Base-by-base conservation (phyloP, 2,888 invertebrate genomes). In the Andrena flavipes region DNA sequence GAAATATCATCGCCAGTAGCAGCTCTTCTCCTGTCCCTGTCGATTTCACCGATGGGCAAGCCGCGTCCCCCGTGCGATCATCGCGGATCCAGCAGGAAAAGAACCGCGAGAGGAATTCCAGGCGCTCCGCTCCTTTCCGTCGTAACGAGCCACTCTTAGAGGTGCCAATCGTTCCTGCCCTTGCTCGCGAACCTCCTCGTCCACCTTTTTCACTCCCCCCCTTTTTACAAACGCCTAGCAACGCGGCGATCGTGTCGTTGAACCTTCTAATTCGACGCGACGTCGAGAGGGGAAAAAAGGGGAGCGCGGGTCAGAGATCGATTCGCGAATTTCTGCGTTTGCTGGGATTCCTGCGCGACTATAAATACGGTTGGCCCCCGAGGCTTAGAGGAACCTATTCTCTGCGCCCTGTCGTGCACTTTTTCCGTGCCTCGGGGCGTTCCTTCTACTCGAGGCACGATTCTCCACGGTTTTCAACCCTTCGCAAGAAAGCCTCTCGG, bases 151-250 rank as follows among this genome's bases (percentile, higher is more conserved):
- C 76, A 56, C 76, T 63, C 80, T 33, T n/a, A 20, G 76, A 83
- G 79, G 87, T 84, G 82, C 84, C 85, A 78, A 87, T 80, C 84
- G 77, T 80, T 78, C 82, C 78, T 86, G 82, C 87, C 83, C 84
- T 79, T 78, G 80, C 86, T 42, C 68, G 35, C 67, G 8, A 67
- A 5, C 72, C 84, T 54, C 56, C 73, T 59, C 2, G 2, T 29
- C 5, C 76, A 33, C 33, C 35, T 26, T 29, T 51, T 20, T 26
- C 48, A 54, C 49, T 74, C 29, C 33, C 29, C 60, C 33, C 20
- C 6, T 56, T 35, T 20, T 59, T 8, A 35, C 3, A 48, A 8
- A 8, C 10, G 30, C 13, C 20, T 42, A 63, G 67, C 29, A 30
- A 54, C 26, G 2, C 71, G 63, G 35, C 13, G 56, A 49, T 51